These are phyloP conservation scores for Liposcelis brunnea DNA, from an alignment of 2,888 invertebrate genomes.

Conservation along the genomic window DNA sequence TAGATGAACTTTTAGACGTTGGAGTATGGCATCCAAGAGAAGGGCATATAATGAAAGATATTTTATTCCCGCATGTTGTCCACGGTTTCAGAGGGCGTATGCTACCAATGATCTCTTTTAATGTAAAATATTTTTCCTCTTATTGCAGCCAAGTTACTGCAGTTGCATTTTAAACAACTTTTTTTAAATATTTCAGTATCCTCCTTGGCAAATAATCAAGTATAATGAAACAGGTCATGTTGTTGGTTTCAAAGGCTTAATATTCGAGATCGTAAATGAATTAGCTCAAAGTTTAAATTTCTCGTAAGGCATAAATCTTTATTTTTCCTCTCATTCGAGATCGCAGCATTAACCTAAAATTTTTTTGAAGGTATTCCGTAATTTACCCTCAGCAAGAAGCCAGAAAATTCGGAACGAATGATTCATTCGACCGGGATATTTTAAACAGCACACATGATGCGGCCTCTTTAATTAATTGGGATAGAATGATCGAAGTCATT, in stretches of 20 bases:
- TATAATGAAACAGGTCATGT: constrained; percentile 39
- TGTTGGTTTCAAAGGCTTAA: constrained; percentile 45
- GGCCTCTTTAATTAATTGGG: constrained; percentile 15
- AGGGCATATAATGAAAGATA: constrained; percentile 47
- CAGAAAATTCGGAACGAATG: constrained; percentile 8
- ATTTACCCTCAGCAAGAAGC: background rate
- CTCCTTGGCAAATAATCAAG: constrained; percentile 68
- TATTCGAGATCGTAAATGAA: constrained; percentile 64
- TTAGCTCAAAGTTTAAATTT: constrained; percentile 64
- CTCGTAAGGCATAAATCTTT: constrained; percentile 32
- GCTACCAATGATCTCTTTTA: constrained; percentile 55
- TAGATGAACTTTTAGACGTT: constrained; percentile 31
- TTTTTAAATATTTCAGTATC: constrained; percentile 43
- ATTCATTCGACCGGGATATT: no score
- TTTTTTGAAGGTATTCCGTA: no score
- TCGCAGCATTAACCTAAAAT: no score
- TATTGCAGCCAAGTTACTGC: no score
- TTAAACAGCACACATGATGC: background rate
- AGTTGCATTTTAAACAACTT: constrained; percentile 2
- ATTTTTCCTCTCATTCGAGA: no score
- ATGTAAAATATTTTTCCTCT: no score
- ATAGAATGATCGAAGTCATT: constrained; percentile 32
- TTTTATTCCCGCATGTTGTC: constrained; percentile 59
- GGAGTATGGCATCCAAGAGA: constrained; percentile 59
- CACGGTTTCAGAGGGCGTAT: constrained; percentile 61